These are phyloP conservation scores for Sitophilus oryzae DNA, from an alignment of 1,140 invertebrate species.

Conservation along the genomic window DNA sequence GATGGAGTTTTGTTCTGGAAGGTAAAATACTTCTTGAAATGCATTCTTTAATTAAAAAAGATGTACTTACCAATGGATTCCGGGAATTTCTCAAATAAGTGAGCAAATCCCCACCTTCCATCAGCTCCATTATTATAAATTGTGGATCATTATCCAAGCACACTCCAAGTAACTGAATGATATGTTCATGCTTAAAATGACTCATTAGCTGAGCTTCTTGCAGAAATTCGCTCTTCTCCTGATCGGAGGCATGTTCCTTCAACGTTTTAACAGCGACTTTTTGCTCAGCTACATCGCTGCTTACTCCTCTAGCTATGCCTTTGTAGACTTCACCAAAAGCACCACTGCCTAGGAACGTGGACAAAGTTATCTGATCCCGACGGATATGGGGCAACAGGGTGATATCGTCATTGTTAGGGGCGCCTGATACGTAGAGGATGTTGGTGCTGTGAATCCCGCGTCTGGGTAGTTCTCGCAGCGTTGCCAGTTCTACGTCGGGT, in stretches of 20 bases:
- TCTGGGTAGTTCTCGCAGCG: slow-evolving; percentile 74
- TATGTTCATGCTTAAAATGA: slow-evolving; percentile 94
- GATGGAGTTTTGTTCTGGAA: slow-evolving; percentile 37
- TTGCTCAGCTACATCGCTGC: slow-evolving; percentile 50
- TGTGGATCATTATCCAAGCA: slow-evolving; percentile 90
- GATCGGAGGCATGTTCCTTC: slow-evolving; percentile 82
- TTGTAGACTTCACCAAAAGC: slow-evolving; percentile 98
- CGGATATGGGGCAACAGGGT: slow-evolving; percentile 76
- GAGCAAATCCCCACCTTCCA: slow-evolving; percentile 93
- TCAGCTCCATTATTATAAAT: slow-evolving; percentile 91
- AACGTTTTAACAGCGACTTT: slow-evolving; percentile 87
- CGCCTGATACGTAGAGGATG: slow-evolving; percentile 63
- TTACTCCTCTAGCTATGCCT: slow-evolving; percentile 67
- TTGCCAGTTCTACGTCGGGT: slow-evolving; percentile 79
- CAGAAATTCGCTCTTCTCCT: slow-evolving; percentile 89
- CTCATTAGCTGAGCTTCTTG: slow-evolving; percentile 97
- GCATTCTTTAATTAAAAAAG: slow-evolving; percentile 3
- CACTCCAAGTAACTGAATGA: slow-evolving; percentile 85
- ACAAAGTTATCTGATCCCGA: slow-evolving; percentile 66
- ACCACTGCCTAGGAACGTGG: slow-evolving; percentile 87
- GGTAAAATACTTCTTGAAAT: slow-evolving; percentile 6
- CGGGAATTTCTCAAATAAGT: slow-evolving; percentile 79
- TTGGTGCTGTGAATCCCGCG: slow-evolving; percentile 71
- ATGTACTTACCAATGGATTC: slow-evolving; percentile 54
- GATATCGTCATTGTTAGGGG: slow-evolving; percentile 55